A percentile compares a stretch with the other conserved stretches of the same genome.
phyloP scores from a whole-genome alignment of 2,888 invertebrate species.

The Folsomia manolachei region DNA sequence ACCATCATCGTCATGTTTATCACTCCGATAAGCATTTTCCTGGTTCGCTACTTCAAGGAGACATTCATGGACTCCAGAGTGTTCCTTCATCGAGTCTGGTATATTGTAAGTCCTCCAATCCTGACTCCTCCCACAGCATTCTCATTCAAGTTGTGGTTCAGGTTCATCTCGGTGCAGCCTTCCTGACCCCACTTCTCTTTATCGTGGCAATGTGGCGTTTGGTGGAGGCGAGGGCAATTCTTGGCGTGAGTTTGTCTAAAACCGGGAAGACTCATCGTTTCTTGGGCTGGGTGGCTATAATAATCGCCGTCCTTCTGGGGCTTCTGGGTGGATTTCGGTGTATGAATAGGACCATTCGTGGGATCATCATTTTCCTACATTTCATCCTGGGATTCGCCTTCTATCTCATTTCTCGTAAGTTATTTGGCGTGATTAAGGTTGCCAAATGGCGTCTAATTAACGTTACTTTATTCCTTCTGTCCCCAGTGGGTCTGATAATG shows the following conservation, averaged over 20 bases:
- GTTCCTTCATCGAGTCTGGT: neutral
- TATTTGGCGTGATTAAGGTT: no score
- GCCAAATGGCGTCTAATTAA: no score
- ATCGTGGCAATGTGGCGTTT: neutral
- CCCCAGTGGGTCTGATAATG: neutral
- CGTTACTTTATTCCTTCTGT: neutral
- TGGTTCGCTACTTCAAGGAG: neutral
- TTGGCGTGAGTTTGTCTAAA: neutral
- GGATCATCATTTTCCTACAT: neutral
- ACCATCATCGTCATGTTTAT: neutral
- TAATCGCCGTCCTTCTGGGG: neutral
- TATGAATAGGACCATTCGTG: neutral
- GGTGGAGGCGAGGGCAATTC: neutral
- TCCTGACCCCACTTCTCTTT: neutral
- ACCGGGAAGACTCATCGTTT: neutral
- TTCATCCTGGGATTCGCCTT: neutral
- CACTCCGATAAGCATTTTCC: neutral
- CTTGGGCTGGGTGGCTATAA: neutral
- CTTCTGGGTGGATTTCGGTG: neutral
- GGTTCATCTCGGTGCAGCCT: neutral
- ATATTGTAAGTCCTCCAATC: neutral
- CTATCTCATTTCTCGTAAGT: neutral
- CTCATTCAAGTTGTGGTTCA: neutral
- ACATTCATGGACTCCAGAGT: neutral
- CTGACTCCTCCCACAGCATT: no score